Conservation (phyloP, 2,888 invertebrate species). For the Metellina segmentata region DNA sequence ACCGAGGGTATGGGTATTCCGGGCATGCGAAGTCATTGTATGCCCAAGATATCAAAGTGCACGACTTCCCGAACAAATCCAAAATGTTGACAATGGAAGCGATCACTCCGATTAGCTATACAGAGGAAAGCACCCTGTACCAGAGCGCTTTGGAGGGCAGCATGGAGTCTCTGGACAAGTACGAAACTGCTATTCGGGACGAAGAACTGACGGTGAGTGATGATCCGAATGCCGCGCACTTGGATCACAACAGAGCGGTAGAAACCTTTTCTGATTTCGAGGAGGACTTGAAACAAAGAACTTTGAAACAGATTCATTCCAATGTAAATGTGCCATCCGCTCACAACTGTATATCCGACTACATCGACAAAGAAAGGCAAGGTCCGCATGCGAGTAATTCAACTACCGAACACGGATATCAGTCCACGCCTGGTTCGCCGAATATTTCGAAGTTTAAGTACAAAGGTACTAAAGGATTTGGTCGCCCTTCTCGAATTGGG, state of each 20-base stretch:
- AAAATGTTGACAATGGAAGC: background rate
- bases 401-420: slow-evolving; percentile 3
- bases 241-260: background rate
- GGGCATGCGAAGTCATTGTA: background rate
- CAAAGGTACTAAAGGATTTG: slow-evolving; percentile 75
- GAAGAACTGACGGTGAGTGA: slow-evolving; percentile 68
- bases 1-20: background rate
- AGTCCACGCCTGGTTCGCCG: slow-evolving; percentile 47
- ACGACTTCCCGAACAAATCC: background rate
- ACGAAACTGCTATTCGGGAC: slow-evolving; percentile 71
- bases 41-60: background rate
- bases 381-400: background rate
- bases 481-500: slow-evolving; percentile 29
- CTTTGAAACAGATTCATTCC: slow-evolving; percentile 32
- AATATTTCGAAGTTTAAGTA: slow-evolving; percentile 69
- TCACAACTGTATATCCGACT: slow-evolving; percentile 33
- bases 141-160: slow-evolving; percentile 57
- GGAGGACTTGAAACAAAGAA: slow-evolving; percentile 34
- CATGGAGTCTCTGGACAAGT: slow-evolving; percentile 69
- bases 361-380: slow-evolving; percentile 37
- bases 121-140: slow-evolving; percentile 14
- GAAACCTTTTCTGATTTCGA: slow-evolving; percentile 57
- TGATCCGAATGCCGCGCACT: slow-evolving; percentile 13
- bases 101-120: background rate
- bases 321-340: background rate